Base-by-base conservation (phyloP, 2,797 vertebrate genomes). In the Spinibarbus caldwelli region DNA sequence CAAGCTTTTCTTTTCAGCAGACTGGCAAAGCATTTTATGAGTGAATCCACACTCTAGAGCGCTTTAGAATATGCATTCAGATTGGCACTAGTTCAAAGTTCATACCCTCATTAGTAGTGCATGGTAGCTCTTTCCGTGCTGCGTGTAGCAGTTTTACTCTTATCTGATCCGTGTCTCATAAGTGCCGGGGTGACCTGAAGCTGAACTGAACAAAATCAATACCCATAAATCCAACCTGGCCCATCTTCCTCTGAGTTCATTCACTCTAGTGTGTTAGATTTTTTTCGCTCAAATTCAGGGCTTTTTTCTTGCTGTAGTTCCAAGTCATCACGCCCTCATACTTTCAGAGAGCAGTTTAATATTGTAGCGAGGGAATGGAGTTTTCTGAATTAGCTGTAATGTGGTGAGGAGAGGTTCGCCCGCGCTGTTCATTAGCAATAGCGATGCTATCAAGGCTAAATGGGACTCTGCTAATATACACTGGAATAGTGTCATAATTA, bases 391-490 rank as follows among this genome's bases (percentile, higher is more conserved):
- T 67, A 77, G 82, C 81, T 80, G 85, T 90, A 90, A 88, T 92
- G 91, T 90, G 90, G 84, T 76, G 86, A 21, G 64, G 76, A 89
- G 92, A 90, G 41, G 41, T 82, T 90, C 62, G 36, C 73, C 62
- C 47, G 73, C 71, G 90, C 86, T 87, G 91, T 91, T 93, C 90
- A 92, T 94, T 92, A 92, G 87, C 87, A 89, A 79, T 88, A 81
- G 91, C 91, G 86, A 85, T 87, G 91, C 72, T 91, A 76, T 91
- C 92, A 91, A 87, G 92, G 90, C 92, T 92, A 92, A 91, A 85
- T 86, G 72, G n/a, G 64, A 83, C 83, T 85, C 86, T 84, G 81
- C 81, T 88, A 94, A 93, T 90, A 76, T 87, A 92, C 92, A 92
- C 64, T 86, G 85, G 88, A 82, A 87, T 82, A 88, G 59, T 75